Evolutionary conservation across 2,888 invertebrate species (phyloP).

Genomic region (Dysmachus trigonus): DNA sequence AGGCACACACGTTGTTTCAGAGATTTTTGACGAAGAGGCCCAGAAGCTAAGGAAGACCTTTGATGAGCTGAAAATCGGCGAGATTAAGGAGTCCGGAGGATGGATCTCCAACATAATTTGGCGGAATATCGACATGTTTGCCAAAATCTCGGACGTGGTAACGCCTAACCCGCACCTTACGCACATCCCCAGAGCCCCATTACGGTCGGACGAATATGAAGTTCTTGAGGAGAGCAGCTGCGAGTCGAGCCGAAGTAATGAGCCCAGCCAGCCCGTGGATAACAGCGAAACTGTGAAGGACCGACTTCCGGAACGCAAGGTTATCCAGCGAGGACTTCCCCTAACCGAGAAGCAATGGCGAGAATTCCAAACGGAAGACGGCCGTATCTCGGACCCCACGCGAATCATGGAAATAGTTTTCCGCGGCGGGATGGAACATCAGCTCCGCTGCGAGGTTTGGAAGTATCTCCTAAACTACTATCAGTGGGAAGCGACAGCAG

Average conservation of each 20-base stretch:
- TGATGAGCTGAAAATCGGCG: conserved; percentile 80
- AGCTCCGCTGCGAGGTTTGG: conserved; percentile 87
- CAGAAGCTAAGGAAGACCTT: conserved; percentile 84
- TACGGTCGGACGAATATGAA: conserved; percentile 58
- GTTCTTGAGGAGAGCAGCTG: conserved; percentile 54
- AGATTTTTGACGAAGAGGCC: conserved; percentile 76
- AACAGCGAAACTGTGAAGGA: conserved; percentile 27
- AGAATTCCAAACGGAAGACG: conserved; percentile 80
- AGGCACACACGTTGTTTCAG: conserved; percentile 66
- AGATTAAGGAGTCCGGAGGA: conserved; percentile 61
- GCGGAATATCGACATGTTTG: conserved; percentile 57
- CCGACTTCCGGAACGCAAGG: conserved; percentile 58
- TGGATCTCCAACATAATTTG: conserved; percentile 60
- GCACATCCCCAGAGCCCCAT: conserved; percentile 53
- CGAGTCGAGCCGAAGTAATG: conserved; percentile 55
- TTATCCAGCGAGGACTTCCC: conserved; percentile 65
- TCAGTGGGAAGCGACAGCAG: conserved; percentile 81
- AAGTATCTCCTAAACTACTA: conserved; percentile 91
- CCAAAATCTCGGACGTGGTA: conserved; percentile 61
- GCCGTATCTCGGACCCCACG: conserved; percentile 80
- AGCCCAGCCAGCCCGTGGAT: background rate
- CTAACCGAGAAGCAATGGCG: conserved; percentile 84
- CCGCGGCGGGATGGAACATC: conserved; percentile 84
- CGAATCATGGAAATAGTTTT: conserved; percentile 87
- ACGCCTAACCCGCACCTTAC: conserved; percentile 53